A percentile compares a stretch with the other conserved stretches of the same genome.
phyloP scores from a whole-genome alignment of 2,113 vertebrate genomes.

The Larimichthys crocea region DNA sequence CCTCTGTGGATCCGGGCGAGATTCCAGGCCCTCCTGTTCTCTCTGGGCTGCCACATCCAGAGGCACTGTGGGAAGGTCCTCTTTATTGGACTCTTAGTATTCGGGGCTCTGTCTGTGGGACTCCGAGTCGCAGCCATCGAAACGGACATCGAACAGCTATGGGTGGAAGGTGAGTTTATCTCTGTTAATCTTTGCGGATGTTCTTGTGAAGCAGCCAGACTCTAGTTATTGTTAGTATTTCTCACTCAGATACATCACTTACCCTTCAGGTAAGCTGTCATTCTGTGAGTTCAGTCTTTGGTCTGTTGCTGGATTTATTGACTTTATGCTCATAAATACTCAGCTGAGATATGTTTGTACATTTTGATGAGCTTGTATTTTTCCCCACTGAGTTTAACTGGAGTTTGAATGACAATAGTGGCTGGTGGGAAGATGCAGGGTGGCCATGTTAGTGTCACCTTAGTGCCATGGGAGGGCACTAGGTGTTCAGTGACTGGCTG shows the following conservation, averaged over 20 bases:
- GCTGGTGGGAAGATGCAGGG: conserved; percentile 34
- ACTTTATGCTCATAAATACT: background rate
- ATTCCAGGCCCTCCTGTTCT: conserved; percentile 96
- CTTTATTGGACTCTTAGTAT: conserved; percentile 95
- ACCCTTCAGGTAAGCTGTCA: background rate
- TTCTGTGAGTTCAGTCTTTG: background rate
- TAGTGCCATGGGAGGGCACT: conserved; percentile 59
- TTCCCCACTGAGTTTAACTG: background rate
- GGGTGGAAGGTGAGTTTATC: conserved; percentile 96
- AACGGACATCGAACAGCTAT: conserved; percentile 97
- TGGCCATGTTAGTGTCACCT: conserved; percentile 58
- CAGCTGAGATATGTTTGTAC: background rate
- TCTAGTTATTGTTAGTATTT: background rate
- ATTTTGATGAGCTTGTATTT: background rate
- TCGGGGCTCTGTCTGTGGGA: conserved; percentile 95
- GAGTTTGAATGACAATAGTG: conserved; percentile 47
- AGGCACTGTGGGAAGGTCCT: conserved; percentile 98
- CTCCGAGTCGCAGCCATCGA: conserved; percentile 94
- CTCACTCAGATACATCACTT: background rate
- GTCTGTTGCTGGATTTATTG: background rate
- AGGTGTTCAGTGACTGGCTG: conserved; percentile 55
- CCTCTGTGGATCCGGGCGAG: conserved; percentile 95
- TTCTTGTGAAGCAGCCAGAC: background rate
- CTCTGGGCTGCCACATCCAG: conserved; percentile 96
- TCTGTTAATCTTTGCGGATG: background rate